Percentiles rank a stretch among this genome's conserved stretches.
These are phyloP conservation scores for Epinephelus lanceolatus DNA, from an alignment of 2,113 vertebrate genomes.

Conservation along the genomic window DNA sequence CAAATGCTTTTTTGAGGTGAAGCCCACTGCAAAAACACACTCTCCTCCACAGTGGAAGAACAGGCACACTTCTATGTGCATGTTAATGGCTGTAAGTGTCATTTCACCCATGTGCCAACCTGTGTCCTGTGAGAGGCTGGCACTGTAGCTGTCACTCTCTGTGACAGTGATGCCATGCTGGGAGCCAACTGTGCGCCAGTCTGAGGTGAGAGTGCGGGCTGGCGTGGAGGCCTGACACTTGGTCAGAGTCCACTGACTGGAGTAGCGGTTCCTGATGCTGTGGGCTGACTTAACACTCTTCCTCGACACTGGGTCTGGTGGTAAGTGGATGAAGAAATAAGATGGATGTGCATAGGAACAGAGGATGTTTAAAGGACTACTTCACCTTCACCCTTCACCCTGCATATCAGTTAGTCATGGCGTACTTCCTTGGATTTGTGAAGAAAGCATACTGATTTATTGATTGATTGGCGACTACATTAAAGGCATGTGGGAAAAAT, in stretches of 20 bases:
- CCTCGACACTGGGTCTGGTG: conserved; percentile 93
- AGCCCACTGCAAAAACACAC: conserved; percentile 1
- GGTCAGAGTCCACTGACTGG: conserved; percentile 98
- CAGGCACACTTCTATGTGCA: conserved; percentile 18
- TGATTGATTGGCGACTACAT: too few relatives aligned
- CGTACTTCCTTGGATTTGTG: too few relatives aligned
- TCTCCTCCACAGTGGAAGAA: neutral
- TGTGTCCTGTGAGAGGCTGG: conserved; percentile 98
- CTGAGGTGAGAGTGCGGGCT: conserved; percentile 94
- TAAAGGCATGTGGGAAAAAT: too few relatives aligned
- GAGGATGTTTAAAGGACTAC: neutral
- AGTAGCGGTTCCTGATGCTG: conserved; percentile 96
- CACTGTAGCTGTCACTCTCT: conserved; percentile 98
- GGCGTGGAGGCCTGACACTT: conserved; percentile 98
- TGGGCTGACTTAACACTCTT: conserved; percentile 97
- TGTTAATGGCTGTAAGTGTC: conserved; percentile 47
- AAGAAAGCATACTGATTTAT: too few relatives aligned
- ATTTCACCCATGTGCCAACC: conserved; percentile 80
- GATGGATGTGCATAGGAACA: conserved; percentile 1
- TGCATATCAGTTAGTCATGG: too few relatives aligned
- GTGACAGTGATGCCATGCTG: conserved; percentile 98
- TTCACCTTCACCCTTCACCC: too few relatives aligned
- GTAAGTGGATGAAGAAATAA: conserved; percentile 18
- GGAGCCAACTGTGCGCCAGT: conserved; percentile 97
- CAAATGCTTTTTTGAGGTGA: neutral